These are phyloP conservation scores for Malurus melanocephalus DNA, from an alignment of 2,113 vertebrate genomes.

Conservation along the genomic window DNA sequence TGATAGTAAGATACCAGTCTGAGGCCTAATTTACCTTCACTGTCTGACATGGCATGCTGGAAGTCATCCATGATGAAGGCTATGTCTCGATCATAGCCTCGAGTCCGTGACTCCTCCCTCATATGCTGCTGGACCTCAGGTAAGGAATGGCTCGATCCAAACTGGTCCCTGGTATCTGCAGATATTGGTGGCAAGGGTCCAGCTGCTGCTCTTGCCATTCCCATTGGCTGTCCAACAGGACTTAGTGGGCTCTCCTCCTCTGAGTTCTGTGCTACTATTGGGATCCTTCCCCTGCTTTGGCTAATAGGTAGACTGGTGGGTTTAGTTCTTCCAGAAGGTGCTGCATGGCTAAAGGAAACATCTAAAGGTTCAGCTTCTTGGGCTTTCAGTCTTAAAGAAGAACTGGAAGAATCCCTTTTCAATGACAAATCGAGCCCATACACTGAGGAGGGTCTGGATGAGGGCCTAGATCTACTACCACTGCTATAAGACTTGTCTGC, in stretches of 20 bases:
- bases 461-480: constrained; percentile 89
- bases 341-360: constrained; percentile 84
- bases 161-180: constrained; percentile 95
- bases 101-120: constrained; percentile 94
- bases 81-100: constrained; percentile 95
- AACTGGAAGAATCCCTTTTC: constrained; percentile 93
- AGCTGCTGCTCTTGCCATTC: constrained; percentile 96
- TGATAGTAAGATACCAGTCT: constrained; percentile 75
- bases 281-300: constrained; percentile 94
- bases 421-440: constrained; percentile 96
- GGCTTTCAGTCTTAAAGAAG: constrained; percentile 90
- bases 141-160: constrained; percentile 97
- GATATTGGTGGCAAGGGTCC: constrained; percentile 97
- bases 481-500: constrained; percentile 88
- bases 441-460: constrained; percentile 93
- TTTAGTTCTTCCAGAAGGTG: constrained; percentile 89
- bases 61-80: constrained; percentile 99
- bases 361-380: constrained; percentile 90
- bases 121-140: constrained; percentile 98
- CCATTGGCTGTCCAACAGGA: constrained; percentile 98
- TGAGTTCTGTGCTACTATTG: constrained; percentile 97
- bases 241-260: constrained; percentile 97
- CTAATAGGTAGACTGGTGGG: constrained; percentile 96
- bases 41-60: constrained; percentile 99
- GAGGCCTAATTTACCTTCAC: constrained; percentile 95